Evolutionary conservation across 2,113 vertebrate genomes (phyloP).

Genomic region (Hippocampus zosterae): DNA sequence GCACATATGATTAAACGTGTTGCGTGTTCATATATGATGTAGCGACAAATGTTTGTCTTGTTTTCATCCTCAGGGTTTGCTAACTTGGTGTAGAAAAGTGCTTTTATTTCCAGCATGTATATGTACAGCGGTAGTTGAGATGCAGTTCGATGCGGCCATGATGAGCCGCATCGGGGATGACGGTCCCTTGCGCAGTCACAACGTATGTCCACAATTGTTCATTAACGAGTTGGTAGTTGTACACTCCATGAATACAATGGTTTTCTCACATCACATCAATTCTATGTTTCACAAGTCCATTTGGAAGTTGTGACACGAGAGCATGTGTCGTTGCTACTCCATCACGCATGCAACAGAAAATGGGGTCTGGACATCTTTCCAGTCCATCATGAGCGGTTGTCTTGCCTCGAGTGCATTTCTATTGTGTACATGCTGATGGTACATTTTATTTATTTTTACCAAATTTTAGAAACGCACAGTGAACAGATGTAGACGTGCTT

Average conservation of each 20-base stretch:
- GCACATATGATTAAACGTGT: constrained; percentile 13
- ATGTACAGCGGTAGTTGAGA: constrained; percentile 7
- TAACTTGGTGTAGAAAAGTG: constrained; percentile 22
- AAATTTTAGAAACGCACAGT: constrained; percentile 17
- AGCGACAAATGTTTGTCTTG: constrained; percentile 22
- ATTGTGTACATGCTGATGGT: constrained; percentile 49
- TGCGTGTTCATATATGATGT: constrained; percentile 15
- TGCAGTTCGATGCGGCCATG: constrained; percentile 16
- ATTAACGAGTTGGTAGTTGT: neutral
- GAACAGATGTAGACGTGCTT: constrained; percentile 5
- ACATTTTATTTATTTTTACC: constrained; percentile 53
- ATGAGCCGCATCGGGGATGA: neutral
- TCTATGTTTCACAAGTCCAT: constrained; percentile 10
- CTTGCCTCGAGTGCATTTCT: constrained; percentile 24
- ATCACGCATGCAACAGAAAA: neutral
- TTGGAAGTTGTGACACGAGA: neutral
- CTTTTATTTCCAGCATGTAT: constrained; percentile 15
- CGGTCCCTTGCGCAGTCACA: neutral
- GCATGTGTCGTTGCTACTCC: neutral
- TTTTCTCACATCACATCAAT: neutral
- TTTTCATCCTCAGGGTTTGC: constrained; percentile 60
- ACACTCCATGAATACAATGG: constrained; percentile 17
- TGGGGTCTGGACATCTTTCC: constrained; percentile 1
- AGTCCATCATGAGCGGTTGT: neutral
- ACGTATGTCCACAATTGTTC: neutral